Evolutionary conservation across 2,888 invertebrate species (phyloP), one percentile per base, ranked within the genome.

Genomic region (Noctua comes): DNA sequence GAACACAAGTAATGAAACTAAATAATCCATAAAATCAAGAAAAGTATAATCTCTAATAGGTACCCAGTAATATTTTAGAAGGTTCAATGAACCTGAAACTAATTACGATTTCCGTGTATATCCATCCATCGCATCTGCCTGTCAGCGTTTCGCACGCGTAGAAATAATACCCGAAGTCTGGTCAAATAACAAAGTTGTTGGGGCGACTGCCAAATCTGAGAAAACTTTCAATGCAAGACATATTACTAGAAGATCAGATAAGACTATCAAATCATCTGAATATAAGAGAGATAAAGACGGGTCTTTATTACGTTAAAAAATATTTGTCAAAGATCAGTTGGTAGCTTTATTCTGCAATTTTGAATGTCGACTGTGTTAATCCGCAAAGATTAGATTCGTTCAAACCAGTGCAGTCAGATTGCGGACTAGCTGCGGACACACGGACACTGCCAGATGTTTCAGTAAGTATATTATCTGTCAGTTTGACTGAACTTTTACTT

Each of bases 101-200:
- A 82, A 82, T 85, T 70, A 82, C 76, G 24, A 62, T 85, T 75
- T 85, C 82, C 76, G 31, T 43, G 68, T 81, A 68, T 48, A 82
- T 81, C 68, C 68, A 85, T 85, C 69, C 43, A 82, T 68, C 69
- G 59, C 69, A 59, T 75, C 75, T 64, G 82, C 65, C n/a, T 85
- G 85, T 82, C 75, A 74, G n/a, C 54, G 18, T 85, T 70, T 82
- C 31, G 85, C 46, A 59, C 36, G 70, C 73, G 69, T 73, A 40
- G 66, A 70, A 76, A 75, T 85, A 81, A 81, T 82, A 70, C 40
- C 46, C 73, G 54, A 68, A 81, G 51, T 62, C 83, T 83, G 59
- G 57, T 62, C 48, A 5, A 51, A 80, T 59, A 62, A 54, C 64
- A 46, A 24, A 36, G 8, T 48, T 57, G 51, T 48, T 57, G 51